Evolutionary conservation across 2,888 invertebrate species (phyloP).

Genomic region (Agriotes lineatus): DNA sequence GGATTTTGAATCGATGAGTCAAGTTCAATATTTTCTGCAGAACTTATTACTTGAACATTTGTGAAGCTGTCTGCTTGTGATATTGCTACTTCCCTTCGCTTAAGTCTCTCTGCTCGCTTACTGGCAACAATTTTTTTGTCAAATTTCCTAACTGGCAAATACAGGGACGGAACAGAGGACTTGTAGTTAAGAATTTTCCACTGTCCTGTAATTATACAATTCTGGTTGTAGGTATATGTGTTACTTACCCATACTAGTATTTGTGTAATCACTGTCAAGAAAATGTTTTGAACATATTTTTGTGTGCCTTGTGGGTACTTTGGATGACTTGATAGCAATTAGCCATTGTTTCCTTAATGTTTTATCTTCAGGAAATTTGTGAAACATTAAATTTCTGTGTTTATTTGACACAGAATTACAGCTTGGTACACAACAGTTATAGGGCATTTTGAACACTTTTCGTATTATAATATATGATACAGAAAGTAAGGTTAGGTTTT

Average conservation of each 20-base stretch:
- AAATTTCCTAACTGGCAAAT: neutral
- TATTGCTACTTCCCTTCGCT: neutral
- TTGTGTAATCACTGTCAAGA: neutral
- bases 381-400: neutral
- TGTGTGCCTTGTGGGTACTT: neutral
- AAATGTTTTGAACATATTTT: neutral
- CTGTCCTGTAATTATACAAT: neutral
- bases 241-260: neutral
- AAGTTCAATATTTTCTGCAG: neutral
- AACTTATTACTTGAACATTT: neutral
- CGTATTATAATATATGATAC: too few species aligned
- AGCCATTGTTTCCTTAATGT: neutral
- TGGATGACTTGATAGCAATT: neutral
- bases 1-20: neutral
- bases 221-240: too few species aligned
- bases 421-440: neutral
- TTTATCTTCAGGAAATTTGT: neutral
- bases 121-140: neutral
- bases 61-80: neutral
- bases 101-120: neutral
- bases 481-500: too few species aligned
- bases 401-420: neutral
- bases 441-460: neutral
- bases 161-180: neutral
- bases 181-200: neutral